These are phyloP conservation scores for Drosophila falleni DNA, from an alignment of 2,888 invertebrate species.

Conservation along the genomic window DNA sequence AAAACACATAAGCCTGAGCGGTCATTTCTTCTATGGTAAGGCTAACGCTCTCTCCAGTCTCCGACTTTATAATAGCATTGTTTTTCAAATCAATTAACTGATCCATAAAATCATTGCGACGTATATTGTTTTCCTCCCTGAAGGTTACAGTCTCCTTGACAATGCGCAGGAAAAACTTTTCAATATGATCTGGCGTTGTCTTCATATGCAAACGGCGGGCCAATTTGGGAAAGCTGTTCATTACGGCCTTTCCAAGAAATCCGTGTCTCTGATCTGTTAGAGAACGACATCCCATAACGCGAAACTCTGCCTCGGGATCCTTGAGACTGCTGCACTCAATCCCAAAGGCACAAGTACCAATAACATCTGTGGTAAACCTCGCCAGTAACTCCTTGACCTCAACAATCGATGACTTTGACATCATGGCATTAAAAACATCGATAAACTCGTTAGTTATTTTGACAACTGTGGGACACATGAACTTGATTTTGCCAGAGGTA, in stretches of 20 bases:
- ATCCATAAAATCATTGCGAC: constrained; percentile 86
- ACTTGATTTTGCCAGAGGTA: constrained; percentile 86
- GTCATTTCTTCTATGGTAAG: constrained; percentile 85
- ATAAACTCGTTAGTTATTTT: constrained; percentile 58
- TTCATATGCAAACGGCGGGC: constrained; percentile 64
- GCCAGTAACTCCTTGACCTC: constrained; percentile 81
- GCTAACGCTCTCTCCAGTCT: constrained; percentile 66
- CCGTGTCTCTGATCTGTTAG: constrained; percentile 38
- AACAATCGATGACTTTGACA: constrained; percentile 26
- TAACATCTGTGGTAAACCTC: constrained; percentile 86
- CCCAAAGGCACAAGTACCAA: constrained; percentile 86
- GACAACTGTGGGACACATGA: constrained; percentile 84
- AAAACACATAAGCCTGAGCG: constrained; percentile 87
- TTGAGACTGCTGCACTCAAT: constrained; percentile 85
- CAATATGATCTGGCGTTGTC: constrained; percentile 54
- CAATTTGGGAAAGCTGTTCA: constrained; percentile 53
- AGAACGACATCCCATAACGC: constrained; percentile 68
- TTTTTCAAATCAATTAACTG: constrained; percentile 82
- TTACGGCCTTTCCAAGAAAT: constrained; percentile 27
- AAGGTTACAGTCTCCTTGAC: constrained; percentile 82
- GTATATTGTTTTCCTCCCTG: constrained; percentile 77
- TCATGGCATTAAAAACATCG: constrained; percentile 47
- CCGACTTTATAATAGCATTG: constrained; percentile 49
- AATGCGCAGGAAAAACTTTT: constrained; percentile 75
- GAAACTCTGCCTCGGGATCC: constrained; percentile 83